Evolutionary conservation across 1,140 invertebrate genomes (phyloP).

Genomic region (Macrosteles quadrilineatus): DNA sequence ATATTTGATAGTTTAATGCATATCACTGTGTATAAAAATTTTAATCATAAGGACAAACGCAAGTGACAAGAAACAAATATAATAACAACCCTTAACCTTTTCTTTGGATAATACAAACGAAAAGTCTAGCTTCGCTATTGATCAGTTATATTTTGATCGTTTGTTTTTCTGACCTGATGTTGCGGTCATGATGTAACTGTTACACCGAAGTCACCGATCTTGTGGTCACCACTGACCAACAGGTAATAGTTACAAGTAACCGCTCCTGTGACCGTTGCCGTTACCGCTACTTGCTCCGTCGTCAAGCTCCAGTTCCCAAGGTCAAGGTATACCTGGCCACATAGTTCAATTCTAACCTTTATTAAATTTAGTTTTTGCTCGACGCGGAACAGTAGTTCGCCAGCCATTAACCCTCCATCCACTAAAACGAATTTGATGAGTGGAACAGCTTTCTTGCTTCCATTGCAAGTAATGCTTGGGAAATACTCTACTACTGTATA

Average conservation of each 20-base stretch:
- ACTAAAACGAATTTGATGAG: slow-evolving; percentile 15
- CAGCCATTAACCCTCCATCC: background rate
- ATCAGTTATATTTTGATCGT: no score
- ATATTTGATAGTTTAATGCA: no score
- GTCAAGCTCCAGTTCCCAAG: slow-evolving; percentile 13
- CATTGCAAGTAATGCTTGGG: background rate
- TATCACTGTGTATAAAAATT: no score
- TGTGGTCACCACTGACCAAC: background rate
- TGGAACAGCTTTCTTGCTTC: background rate
- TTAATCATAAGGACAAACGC: no score
- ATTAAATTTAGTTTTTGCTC: slow-evolving; percentile 5
- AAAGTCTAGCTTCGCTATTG: no score
- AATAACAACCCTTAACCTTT: no score
- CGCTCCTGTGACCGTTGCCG: background rate
- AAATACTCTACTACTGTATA: background rate
- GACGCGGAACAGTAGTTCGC: slow-evolving; percentile 7
- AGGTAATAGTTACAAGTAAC: background rate
- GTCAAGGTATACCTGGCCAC: background rate
- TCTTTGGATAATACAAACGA: no score
- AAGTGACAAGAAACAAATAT: no score
- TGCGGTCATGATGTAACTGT: slow-evolving; percentile 9
- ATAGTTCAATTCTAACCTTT: background rate
- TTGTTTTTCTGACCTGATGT: no score
- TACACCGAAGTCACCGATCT: background rate
- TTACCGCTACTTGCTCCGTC: slow-evolving; percentile 1